These are phyloP conservation scores for Euura saliciscinereae DNA, from an alignment of 1,140 invertebrate species.

Conservation along the genomic window DNA sequence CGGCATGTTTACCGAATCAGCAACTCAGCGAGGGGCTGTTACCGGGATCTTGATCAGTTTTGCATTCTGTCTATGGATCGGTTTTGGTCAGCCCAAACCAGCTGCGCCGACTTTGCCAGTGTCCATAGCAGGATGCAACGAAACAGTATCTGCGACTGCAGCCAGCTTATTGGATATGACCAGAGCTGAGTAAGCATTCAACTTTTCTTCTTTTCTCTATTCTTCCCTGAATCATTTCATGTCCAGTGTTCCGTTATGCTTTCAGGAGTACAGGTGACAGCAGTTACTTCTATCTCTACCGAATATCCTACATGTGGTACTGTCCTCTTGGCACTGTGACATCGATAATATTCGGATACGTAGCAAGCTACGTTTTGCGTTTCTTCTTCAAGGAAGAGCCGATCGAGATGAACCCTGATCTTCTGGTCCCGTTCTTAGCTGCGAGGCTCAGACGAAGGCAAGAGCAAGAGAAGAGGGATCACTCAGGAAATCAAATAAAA, in stretches of 20 bases:
- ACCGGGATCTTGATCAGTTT: slow-evolving; percentile 73
- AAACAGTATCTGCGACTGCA: slow-evolving; percentile 10
- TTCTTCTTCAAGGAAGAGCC: slow-evolving; percentile 35
- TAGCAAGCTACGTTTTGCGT: slow-evolving; percentile 60
- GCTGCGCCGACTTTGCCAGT: slow-evolving; percentile 63
- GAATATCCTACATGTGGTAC: slow-evolving; percentile 72
- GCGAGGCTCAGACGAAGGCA: slow-evolving; percentile 42
- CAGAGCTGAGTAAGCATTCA: slow-evolving; percentile 22
- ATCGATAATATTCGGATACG: slow-evolving; percentile 68
- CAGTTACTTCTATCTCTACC: slow-evolving; percentile 58
- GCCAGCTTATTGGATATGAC: slow-evolving; percentile 38
- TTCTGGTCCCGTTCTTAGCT: slow-evolving; percentile 69
- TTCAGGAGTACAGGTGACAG: slow-evolving; percentile 19
- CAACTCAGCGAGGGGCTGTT: slow-evolving; percentile 77
- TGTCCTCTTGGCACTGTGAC: slow-evolving; percentile 72
- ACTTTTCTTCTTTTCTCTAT: not conserved
- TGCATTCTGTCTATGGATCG: slow-evolving; percentile 78
- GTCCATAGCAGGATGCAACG: slow-evolving; percentile 64
- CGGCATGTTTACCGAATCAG: slow-evolving; percentile 73
- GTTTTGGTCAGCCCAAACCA: slow-evolving; percentile 81
- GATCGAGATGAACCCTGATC: slow-evolving; percentile 61
- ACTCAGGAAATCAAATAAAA: too few species aligned
- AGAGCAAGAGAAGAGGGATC: not conserved
- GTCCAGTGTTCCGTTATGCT: not conserved
- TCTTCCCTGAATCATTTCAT: not conserved